Percentiles rank a stretch among this genome's conserved stretches.
phyloP scores from a whole-genome alignment of 2,113 vertebrate genomes.

The Nycticryphes semicollaris region DNA sequence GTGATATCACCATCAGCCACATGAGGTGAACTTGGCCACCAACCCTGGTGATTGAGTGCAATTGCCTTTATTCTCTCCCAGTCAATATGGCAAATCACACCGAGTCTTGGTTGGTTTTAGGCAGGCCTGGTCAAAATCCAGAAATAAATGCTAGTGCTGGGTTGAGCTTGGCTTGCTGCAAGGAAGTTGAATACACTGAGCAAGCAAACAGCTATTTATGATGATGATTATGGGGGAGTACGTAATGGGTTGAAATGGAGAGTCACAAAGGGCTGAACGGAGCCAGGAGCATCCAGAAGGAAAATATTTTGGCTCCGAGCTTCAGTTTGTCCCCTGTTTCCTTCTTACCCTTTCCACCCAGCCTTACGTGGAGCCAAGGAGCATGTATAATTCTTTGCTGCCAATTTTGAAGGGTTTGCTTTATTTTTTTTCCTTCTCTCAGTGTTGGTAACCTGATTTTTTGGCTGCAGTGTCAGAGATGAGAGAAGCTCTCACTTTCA shows the following conservation, averaged over 20 bases:
- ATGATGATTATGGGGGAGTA: constrained; percentile 9
- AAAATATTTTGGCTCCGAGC: constrained; percentile 10
- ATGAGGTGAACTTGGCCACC: constrained; percentile 48
- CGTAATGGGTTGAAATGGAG: constrained; percentile 9
- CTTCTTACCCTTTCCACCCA: constrained; percentile 13
- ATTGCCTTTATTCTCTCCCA: constrained; percentile 32
- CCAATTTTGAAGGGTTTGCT: neutral
- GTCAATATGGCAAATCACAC: neutral
- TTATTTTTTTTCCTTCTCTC: neutral
- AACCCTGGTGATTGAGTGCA: neutral
- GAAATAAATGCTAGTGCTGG: constrained; percentile 15
- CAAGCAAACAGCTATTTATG: constrained; percentile 45
- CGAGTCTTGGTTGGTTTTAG: neutral
- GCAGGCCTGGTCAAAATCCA: constrained; percentile 31
- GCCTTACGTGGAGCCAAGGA: neutral
- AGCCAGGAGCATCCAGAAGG: constrained; percentile 17
- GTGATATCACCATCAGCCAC: constrained; percentile 35
- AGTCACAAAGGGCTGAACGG: constrained; percentile 36
- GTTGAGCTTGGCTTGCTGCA: constrained; percentile 16
- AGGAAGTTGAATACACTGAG: constrained; percentile 35
- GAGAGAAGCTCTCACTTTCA: constrained; percentile 36
- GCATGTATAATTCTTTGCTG: neutral
- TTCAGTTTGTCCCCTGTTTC: neutral
- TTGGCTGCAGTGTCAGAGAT: constrained; percentile 8
- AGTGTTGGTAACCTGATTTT: constrained; percentile 13